Conservation (phyloP, 2,113 vertebrate genomes). For the Petrocephalus zakoni region DNA sequence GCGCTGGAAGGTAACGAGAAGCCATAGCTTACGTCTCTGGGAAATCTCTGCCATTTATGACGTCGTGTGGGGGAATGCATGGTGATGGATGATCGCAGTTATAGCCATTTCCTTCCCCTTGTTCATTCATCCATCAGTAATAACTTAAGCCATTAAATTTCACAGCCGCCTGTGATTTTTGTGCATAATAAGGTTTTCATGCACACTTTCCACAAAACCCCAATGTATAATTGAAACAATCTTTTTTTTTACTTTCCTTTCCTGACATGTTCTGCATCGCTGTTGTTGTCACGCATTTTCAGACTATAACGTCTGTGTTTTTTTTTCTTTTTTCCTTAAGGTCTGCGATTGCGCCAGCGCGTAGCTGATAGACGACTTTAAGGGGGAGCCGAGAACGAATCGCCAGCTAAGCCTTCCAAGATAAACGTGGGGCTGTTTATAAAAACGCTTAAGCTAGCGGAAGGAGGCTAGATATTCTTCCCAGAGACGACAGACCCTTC, state of each 20-base stretch:
- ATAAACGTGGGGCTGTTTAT: background rate
- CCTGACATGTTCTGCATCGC: background rate
- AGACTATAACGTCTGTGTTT: background rate
- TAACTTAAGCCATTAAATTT: slow-evolving; percentile 3
- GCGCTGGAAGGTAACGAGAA: background rate
- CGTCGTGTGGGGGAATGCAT: background rate
- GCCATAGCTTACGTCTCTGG: background rate
- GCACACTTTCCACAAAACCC: background rate
- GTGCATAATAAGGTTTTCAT: background rate
- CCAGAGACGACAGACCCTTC: background rate
- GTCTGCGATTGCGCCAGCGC: background rate
- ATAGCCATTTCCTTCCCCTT: background rate
- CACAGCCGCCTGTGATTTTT: background rate
- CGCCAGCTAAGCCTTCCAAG: background rate
- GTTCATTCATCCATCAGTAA: background rate
- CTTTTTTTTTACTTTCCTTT: background rate
- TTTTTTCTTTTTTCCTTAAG: background rate
- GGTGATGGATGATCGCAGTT: background rate
- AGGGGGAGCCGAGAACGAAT: background rate
- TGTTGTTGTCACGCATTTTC: background rate
- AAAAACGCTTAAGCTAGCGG: background rate
- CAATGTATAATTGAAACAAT: background rate
- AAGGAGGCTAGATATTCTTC: background rate
- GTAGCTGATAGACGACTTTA: background rate
- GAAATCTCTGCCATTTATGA: background rate